phyloP scores from a whole-genome alignment of 2,113 vertebrate species.

The Eulemur rufifrons region DNA sequence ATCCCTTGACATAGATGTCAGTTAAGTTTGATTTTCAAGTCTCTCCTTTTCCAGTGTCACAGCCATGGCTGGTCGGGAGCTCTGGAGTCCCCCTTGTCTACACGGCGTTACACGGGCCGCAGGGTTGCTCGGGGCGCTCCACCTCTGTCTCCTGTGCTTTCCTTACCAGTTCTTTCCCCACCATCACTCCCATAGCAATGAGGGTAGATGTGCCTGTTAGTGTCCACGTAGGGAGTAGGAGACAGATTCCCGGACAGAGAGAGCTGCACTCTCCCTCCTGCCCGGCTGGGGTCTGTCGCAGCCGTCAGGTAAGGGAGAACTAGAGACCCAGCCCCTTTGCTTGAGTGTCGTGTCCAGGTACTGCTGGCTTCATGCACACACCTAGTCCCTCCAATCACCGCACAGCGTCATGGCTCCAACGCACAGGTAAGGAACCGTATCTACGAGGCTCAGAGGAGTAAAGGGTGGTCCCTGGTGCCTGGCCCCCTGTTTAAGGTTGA shows the following conservation, averaged over 20 bases:
- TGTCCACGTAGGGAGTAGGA: neutral
- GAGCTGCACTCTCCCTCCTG: neutral
- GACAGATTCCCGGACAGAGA: neutral
- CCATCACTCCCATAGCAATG: accelerated
- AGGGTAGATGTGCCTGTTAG: accelerated
- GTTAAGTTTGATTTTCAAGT: neutral
- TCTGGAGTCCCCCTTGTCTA: neutral
- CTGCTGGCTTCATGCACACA: accelerated
- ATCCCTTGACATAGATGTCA: neutral
- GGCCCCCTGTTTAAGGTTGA: neutral
- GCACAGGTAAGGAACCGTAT: neutral
- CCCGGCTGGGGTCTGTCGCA: neutral
- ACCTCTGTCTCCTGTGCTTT: neutral
- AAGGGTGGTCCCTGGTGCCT: too few relatives aligned
- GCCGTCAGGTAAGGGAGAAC: neutral
- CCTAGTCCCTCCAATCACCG: neutral
- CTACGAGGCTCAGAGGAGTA: neutral
- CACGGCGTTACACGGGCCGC: accelerated
- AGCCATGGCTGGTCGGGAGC: neutral
- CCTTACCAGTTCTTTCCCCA: neutral
- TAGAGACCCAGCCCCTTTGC: too few relatives aligned
- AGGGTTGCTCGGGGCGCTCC: neutral
- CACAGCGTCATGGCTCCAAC: accelerated
- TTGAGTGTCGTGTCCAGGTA: neutral
- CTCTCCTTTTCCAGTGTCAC: neutral